These are phyloP conservation scores for Seriola rivoliana DNA, from an alignment of 2,113 vertebrate genomes.

Conservation along the genomic window DNA sequence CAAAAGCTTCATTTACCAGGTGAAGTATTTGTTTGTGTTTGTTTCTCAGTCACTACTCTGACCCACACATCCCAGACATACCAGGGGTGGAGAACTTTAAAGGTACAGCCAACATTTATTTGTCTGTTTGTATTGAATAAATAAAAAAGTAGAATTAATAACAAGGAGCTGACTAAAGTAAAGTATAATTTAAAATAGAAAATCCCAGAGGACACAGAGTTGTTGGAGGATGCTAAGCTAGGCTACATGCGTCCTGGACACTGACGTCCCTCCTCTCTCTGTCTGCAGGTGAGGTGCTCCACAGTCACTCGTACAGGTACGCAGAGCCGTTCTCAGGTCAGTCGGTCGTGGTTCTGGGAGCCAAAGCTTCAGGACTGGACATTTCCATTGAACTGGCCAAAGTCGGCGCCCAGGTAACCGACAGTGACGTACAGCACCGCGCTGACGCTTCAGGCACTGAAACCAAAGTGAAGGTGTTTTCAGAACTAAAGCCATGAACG, in stretches of 20 bases:
- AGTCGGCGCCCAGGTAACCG: slow-evolving; percentile 74
- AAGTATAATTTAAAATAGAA: no score
- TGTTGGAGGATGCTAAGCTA: not conserved
- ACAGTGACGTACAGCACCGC: no score
- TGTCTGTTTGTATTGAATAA: no score
- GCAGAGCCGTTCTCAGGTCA: slow-evolving; percentile 82
- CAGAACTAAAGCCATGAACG: no score
- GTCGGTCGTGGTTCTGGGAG: slow-evolving; percentile 84
- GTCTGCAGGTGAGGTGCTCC: slow-evolving; percentile 79
- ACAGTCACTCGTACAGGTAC: slow-evolving; percentile 85
- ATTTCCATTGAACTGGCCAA: slow-evolving; percentile 83
- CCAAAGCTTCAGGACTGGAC: slow-evolving; percentile 85
- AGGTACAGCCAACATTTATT: slow-evolving; percentile 66
- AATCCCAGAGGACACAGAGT: no score
- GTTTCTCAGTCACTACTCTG: slow-evolving; percentile 84
- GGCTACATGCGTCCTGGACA: not conserved
- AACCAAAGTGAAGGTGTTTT: no score
- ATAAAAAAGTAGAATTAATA: no score
- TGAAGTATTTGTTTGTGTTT: not conserved
- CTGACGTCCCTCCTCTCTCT: not conserved
- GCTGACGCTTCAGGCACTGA: no score
- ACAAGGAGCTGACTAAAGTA: no score
- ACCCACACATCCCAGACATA: slow-evolving; percentile 84
- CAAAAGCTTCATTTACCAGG: not conserved
- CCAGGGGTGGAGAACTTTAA: slow-evolving; percentile 84